phyloP scores from a whole-genome alignment of 2,797 vertebrate genomes.

The Pseudomugil tenellus region DNA sequence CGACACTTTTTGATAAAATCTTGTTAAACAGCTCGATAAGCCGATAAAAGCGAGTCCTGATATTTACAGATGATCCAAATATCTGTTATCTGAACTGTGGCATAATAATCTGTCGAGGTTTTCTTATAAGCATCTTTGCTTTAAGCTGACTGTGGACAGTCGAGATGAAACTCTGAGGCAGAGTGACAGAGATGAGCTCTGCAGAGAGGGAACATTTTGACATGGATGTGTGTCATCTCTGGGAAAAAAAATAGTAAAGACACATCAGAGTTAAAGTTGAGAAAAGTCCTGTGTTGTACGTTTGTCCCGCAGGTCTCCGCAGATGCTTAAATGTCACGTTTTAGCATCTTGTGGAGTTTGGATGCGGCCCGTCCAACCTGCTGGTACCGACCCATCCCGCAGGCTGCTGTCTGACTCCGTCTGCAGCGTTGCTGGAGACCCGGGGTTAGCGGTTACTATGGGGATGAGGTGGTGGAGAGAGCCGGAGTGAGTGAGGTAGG shows the following conservation, averaged over 20 bases:
- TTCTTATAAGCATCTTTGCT: too few species aligned
- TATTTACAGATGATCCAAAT: too few species aligned
- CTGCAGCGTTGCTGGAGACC: conserved; percentile 49
- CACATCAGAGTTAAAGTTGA: conserved; percentile 12
- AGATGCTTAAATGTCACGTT: conserved; percentile 20
- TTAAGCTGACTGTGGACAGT: too few species aligned
- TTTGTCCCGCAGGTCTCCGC: not conserved
- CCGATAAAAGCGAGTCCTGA: too few species aligned
- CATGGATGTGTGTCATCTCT: conserved; percentile 7
- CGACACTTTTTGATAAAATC: too few species aligned
- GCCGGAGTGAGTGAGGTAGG: conserved; percentile 51
- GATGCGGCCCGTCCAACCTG: conserved; percentile 24
- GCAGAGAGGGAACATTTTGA: conserved; percentile 34
- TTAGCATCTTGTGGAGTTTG: conserved; percentile 3
- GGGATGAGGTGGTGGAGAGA: conserved; percentile 70
- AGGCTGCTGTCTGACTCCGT: conserved; percentile 20
- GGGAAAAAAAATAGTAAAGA: conserved; percentile 13
- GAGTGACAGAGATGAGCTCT: too few species aligned
- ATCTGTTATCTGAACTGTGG: too few species aligned
- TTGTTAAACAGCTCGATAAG: too few species aligned
- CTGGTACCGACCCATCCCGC: conserved; percentile 26
- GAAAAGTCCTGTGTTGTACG: conserved; percentile 2
- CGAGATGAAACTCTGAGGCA: not conserved
- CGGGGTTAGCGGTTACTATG: conserved; percentile 80
- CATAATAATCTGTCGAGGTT: too few species aligned